A percentile compares a stretch with the other conserved stretches of the same genome.
These are phyloP conservation scores for Alcis repandata DNA, from an alignment of 2,888 invertebrate species.

Conservation along the genomic window DNA sequence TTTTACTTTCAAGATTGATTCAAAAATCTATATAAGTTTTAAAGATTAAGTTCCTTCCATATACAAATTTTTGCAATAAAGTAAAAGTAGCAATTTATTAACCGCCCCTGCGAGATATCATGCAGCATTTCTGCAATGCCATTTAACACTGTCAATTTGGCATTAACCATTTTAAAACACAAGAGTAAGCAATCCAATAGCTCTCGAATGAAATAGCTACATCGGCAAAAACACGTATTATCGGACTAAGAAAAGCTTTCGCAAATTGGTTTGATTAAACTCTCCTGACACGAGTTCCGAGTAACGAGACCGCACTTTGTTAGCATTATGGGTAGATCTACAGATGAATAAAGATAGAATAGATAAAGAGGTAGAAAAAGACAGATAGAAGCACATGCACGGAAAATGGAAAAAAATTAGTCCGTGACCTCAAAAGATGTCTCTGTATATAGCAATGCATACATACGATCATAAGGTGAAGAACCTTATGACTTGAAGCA, in stretches of 20 bases:
- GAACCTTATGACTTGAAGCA: no score
- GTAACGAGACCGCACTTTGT: conserved; percentile 30
- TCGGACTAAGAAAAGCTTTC: conserved; percentile 13
- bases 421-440: no score
- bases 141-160: background rate
- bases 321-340: conserved; percentile 7
- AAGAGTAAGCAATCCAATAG: background rate
- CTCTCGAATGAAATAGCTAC: background rate
- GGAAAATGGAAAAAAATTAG: background rate
- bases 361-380: no score
- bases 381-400: no score
- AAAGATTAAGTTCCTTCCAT: no score
- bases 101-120: no score
- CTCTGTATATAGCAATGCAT: no score
- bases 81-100: no score
- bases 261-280: conserved; percentile 36
- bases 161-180: background rate
- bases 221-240: background rate
- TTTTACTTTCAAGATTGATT: no score
- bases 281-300: conserved; percentile 12
- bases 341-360: background rate
- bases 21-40: no score
- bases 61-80: no score
- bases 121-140: background rate
- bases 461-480: no score